These are phyloP conservation scores for Stichodactyla helianthus DNA, from an alignment of 64 coral and sea anemone genomes.

Conservation along the genomic window DNA sequence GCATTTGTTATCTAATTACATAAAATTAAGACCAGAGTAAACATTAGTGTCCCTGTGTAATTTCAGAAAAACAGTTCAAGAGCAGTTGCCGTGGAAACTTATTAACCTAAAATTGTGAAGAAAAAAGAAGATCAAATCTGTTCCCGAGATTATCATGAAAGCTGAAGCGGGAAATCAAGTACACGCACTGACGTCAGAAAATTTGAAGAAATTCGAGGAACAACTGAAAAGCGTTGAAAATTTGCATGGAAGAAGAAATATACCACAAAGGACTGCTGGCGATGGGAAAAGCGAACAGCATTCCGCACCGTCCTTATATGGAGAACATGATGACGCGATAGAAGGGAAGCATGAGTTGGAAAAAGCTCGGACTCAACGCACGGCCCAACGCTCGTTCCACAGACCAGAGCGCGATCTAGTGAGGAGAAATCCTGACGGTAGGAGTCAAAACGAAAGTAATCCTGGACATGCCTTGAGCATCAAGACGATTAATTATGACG, in stretches of 20 bases:
- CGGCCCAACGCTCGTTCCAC: neutral
- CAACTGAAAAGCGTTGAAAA: conserved; percentile 23
- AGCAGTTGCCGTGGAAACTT: no score
- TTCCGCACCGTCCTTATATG: neutral
- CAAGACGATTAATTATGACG: conserved; percentile 30
- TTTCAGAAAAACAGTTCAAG: no score
- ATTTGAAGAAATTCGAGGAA: conserved; percentile 50
- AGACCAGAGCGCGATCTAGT: conserved; percentile 2
- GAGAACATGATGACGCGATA: neutral
- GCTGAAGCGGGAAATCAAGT: neutral
- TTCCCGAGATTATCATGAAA: neutral
- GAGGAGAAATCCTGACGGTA: conserved; percentile 47
- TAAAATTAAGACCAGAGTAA: no score
- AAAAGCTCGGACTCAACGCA: neutral
- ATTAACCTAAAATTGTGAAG: no score
- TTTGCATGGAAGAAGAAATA: neutral
- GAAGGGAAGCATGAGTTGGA: neutral
- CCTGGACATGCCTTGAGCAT: neutral
- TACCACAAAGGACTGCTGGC: conserved; percentile 37
- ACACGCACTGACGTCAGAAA: conserved; percentile 38
- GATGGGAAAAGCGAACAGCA: conserved; percentile 45
- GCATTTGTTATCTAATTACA: no score
- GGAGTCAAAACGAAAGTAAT: conserved; percentile 37
- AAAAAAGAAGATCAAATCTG: no score
- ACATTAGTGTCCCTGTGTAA: no score